phyloP scores from a whole-genome alignment of 37 sponge, comb jelly and placozoan species.

The Oopsacas minuta region DNA sequence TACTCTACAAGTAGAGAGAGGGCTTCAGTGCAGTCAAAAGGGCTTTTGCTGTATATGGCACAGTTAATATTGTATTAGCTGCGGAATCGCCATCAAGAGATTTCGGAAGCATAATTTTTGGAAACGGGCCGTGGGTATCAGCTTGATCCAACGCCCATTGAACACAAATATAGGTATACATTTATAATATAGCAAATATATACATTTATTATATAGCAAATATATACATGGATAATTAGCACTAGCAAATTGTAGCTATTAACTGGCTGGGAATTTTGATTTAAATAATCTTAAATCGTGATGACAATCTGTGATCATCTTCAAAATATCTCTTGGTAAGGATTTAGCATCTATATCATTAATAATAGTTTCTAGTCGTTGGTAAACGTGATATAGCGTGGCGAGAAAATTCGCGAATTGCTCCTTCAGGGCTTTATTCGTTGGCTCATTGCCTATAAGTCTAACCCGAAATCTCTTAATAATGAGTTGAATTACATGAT shows the following conservation, averaged over 20 bases:
- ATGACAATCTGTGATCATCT: not conserved
- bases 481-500: not conserved
- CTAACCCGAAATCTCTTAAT: conserved; percentile 13
- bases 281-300: conserved; percentile 12
- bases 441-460: not conserved
- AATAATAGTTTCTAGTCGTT: not conserved
- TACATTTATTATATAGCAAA: not conserved
- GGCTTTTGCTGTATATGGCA: conserved; percentile 81
- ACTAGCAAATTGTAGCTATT: not conserved
- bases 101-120: conserved; percentile 99
- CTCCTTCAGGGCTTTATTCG: not conserved
- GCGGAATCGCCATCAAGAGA: conserved; percentile 98
- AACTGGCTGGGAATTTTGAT: not conserved
- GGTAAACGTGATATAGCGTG: not conserved
- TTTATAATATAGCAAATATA: not conserved
- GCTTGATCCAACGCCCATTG: conserved; percentile 61
- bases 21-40: conserved; percentile 37
- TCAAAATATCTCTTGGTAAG: not conserved
- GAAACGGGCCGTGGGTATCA: conserved; percentile 52
- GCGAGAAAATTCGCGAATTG: not conserved
- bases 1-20: no score
- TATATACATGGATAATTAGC: not conserved
- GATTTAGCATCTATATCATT: not conserved
- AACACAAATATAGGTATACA: not conserved
- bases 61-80: conserved; percentile 30